phyloP scores from a whole-genome alignment of 2,113 vertebrate genomes.

The Zosterops borbonicus region DNA sequence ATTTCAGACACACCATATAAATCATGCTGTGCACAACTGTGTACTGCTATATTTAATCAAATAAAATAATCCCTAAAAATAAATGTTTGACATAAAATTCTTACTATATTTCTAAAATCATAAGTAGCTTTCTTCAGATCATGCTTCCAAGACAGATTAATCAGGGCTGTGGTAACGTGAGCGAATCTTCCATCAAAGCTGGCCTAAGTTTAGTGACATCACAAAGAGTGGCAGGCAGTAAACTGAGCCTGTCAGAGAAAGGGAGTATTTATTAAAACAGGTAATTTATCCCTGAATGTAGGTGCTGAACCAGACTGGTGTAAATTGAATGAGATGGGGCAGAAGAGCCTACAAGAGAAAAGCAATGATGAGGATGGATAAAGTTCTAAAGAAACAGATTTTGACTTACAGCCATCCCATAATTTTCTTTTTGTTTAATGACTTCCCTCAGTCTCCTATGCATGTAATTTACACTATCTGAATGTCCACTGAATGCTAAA shows the following conservation, averaged over 20 bases:
- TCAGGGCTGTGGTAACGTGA: not conserved
- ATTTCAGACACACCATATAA: not conserved
- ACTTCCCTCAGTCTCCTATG: slow-evolving; percentile 13
- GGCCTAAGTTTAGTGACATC: not conserved
- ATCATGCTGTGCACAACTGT: not conserved
- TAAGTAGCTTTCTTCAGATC: not conserved
- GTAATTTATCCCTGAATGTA: not conserved
- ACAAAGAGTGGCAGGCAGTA: not conserved
- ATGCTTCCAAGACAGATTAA: not conserved
- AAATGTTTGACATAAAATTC: not conserved
- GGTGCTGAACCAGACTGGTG: not conserved
- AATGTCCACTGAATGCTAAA: slow-evolving; percentile 6
- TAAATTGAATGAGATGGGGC: not conserved
- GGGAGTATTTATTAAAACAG: not conserved
- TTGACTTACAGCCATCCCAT: not conserved
- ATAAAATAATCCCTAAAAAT: not conserved
- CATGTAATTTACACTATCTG: slow-evolving; percentile 21
- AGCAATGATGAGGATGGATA: not conserved
- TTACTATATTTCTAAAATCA: not conserved
- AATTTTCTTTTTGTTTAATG: slow-evolving; percentile 45
- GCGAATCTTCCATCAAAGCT: not conserved
- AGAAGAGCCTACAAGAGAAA: not conserved
- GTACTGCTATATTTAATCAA: not conserved
- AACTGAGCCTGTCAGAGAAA: not conserved
- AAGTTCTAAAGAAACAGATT: slow-evolving; percentile 25